Evolutionary conservation across 2,888 invertebrate species (phyloP), one percentile per base, ranked within the genome.

Genomic region (Trypoxylon attenuatum): DNA sequence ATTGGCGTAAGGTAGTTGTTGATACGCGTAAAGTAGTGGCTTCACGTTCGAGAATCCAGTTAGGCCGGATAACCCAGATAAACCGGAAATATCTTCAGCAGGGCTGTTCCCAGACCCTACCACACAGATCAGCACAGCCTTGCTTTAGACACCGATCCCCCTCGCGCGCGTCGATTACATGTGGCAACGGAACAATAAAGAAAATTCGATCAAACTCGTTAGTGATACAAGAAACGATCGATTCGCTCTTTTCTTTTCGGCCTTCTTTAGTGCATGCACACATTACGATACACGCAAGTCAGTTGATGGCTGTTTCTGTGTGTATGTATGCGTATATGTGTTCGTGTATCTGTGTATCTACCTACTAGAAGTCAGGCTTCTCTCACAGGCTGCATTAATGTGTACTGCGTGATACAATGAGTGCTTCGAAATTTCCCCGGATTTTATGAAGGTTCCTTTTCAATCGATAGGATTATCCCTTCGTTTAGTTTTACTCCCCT

Each of bases 1-100:
- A 73, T 87, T 86, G 55, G 88, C 87, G 65, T 87, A 87, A 49
- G 88, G 87, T 77, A 88, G 81, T 51, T 87, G 86, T 77, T 87
- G 87, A 79, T 87, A 87, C 57, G 86, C 78, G 85, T 88, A 84
- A 70, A 87, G 77, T 60, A 79, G 68, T 33, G 83, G 81, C 73
- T 86, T 86, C 64, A 76, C 76, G 55, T 86, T 83, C 52, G 84
- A 77, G 67, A 82, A 80, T 77, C 80, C 83, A 71, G 82, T 75
- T 72, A 84, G 71, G 57, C 79, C 79, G 62, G 85, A 79, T 71
- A 84, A 74, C 61, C 77, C 81, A 63, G 84, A 81, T 73, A 85
- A 81, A 77, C 81, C 82, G 67, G 84, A 82, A 68, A 84, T 82
- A 58, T 84, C 86, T 76, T 84, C 84, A 63, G 78, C 76, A 76